Evolutionary conservation across 2,888 invertebrate species (phyloP), one percentile per base, ranked within the genome.

Genomic region (Psylliodes chrysocephalus): DNA sequence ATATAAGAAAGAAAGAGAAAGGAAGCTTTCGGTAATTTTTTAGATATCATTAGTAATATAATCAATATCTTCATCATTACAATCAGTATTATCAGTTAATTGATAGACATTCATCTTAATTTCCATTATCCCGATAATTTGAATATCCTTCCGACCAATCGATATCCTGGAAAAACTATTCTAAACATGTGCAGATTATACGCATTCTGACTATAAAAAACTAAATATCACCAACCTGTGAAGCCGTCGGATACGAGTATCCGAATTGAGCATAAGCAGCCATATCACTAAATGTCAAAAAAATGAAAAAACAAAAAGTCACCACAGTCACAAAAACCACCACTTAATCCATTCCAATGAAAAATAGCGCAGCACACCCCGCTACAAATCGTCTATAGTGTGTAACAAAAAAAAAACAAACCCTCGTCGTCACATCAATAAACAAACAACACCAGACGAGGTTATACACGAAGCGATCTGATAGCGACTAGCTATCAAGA

Each of bases 241-340:
- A 91, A 82, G 93, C 92, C 88, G 94, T 89, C 88, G 93, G 92
- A 87, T 94, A 94, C 79, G 92, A 89, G 84, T 94, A 95, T 87
- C 94, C 94, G 85, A 94, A 94, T 86, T 95, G 94, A 82, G 94
- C 90, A 85, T 95, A 95, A 78, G 94, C 92, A 83, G 94, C 88
- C 89, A 89, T 88, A 15, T 67, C 70, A 64, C 68, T 60, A 61
- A 56, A 44, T 63, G 59, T 60, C 63, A 44, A n/a, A 5, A 61
- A 38, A 38, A 30, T 10, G 30, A 18, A 47, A 18, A 54, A 60
- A 33, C 35, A 46, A 57, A 52, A 49, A 17, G 51, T 38, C 19
- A 53, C 33, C 60, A 62, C 65, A 68, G 64, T 66, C 74, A 74
- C 75, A 68, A 77, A 76, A 77, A 69, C 35, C 70, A 74, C 74